A percentile compares a stretch with the other conserved stretches of the same genome.
Evolutionary conservation across 1,140 invertebrate species (phyloP).

Genomic region (Drosophila ironensis): DNA sequence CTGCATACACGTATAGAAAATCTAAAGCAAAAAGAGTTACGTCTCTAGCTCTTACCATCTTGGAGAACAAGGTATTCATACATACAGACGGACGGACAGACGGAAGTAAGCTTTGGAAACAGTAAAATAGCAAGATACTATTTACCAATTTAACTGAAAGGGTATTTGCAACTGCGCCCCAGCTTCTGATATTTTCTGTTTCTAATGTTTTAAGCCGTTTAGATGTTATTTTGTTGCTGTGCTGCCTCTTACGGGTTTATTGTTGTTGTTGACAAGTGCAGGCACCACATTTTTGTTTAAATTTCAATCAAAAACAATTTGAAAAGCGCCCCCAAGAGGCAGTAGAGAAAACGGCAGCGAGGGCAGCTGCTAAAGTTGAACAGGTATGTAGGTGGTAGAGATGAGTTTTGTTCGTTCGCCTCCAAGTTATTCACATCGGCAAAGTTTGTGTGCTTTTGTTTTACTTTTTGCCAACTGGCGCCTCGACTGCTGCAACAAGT

Average conservation of each 20-base stretch:
- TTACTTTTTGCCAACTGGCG: conserved; percentile 29
- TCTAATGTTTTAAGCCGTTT: conserved; percentile 37
- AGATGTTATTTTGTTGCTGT: conserved; percentile 1
- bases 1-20: no score
- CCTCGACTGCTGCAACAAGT: conserved; percentile 68
- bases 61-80: no score
- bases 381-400: conserved; percentile 5
- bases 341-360: background rate
- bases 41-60: no score
- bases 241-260: conserved; percentile 1
- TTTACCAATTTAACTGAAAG: no score
- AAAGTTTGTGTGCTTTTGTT: conserved; percentile 37
- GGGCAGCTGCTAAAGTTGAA: background rate
- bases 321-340: conserved; percentile 50
- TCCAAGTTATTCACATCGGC: conserved; percentile 31
- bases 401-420: background rate
- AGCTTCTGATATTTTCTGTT: background rate
- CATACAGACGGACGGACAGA: no score
- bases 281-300: conserved; percentile 58
- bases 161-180: background rate
- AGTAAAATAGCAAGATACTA: no score
- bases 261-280: conserved; percentile 40
- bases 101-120: no score
- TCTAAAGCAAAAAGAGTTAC: no score
- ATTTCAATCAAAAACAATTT: conserved; percentile 74